phyloP scores from a whole-genome alignment of 2,113 vertebrate genomes.

The Struthidea cinerea region DNA sequence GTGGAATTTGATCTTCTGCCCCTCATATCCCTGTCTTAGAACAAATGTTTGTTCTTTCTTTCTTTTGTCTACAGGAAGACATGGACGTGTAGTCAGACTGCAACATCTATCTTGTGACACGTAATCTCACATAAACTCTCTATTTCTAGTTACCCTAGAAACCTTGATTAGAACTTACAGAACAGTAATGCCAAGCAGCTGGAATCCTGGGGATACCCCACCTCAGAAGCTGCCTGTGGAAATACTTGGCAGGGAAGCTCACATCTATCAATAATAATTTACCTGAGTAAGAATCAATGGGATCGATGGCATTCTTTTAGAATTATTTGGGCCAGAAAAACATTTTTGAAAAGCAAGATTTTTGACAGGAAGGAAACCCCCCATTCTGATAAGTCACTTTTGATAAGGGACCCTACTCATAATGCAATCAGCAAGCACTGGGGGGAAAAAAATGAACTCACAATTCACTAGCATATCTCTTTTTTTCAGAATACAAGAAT shows the following conservation, averaged over 20 bases:
- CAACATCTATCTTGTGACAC: not conserved
- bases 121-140: not conserved
- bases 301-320: not conserved
- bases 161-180: not conserved
- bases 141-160: not conserved
- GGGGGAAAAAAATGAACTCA: not conserved
- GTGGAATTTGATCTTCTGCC: not conserved
- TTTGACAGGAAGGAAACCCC: not conserved
- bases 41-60: not conserved
- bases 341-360: not conserved
- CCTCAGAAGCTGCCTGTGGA: not conserved
- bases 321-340: not conserved
- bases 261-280: not conserved
- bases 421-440: not conserved
- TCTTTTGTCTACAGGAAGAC: not conserved
- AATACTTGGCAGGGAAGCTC: not conserved
- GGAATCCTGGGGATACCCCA: not conserved
- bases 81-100: not conserved
- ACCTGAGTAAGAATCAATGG: not conserved
- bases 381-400: not conserved
- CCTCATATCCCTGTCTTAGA: not conserved
- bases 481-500: not conserved
- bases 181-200: not conserved
- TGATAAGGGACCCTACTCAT: not conserved
- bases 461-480: not conserved